Percentiles rank a stretch among this genome's conserved stretches.
These are phyloP conservation scores for Bradypodion ventrale DNA, from an alignment of 2,797 vertebrate genomes.

Conservation along the genomic window DNA sequence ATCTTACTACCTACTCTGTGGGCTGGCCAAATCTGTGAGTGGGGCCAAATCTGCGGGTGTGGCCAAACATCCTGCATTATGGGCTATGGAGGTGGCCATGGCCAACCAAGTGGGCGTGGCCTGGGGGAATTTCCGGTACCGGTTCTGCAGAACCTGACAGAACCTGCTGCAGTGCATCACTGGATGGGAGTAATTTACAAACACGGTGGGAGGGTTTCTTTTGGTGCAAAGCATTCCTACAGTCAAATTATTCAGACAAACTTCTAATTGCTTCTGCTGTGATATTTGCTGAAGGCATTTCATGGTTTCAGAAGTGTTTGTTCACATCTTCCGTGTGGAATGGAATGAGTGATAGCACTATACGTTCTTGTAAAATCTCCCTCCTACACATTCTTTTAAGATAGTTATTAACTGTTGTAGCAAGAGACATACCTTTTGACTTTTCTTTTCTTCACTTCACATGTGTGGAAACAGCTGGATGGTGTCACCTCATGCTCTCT, in stretches of 20 bases:
- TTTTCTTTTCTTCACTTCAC: constrained; percentile 68
- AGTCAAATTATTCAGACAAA: constrained; percentile 19
- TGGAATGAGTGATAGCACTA: constrained; percentile 23
- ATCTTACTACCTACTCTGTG: too few relatives aligned
- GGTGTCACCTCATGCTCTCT: constrained; percentile 55
- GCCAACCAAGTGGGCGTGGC: too few relatives aligned
- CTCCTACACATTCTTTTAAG: constrained; percentile 58
- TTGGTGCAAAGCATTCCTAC: neutral
- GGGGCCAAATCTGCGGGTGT: too few relatives aligned
- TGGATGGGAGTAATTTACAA: neutral
- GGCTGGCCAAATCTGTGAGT: too few relatives aligned
- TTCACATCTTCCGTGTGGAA: constrained; percentile 45
- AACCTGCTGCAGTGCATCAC: too few relatives aligned
- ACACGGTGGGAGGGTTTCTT: neutral
- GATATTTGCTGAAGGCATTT: constrained; percentile 13
- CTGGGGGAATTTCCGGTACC: too few relatives aligned
- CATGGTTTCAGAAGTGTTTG: constrained; percentile 46
- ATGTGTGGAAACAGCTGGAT: constrained; percentile 73
- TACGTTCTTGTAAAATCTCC: constrained; percentile 24
- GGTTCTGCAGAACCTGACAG: too few relatives aligned
- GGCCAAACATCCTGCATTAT: too few relatives aligned
- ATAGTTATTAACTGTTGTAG: constrained; percentile 64
- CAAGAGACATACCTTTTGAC: constrained; percentile 55
- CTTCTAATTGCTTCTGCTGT: constrained; percentile 34
- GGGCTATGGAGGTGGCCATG: too few relatives aligned